Evolutionary conservation across 2,797 vertebrate species (phyloP).

Genomic region (Trichosurus vulpecula): DNA sequence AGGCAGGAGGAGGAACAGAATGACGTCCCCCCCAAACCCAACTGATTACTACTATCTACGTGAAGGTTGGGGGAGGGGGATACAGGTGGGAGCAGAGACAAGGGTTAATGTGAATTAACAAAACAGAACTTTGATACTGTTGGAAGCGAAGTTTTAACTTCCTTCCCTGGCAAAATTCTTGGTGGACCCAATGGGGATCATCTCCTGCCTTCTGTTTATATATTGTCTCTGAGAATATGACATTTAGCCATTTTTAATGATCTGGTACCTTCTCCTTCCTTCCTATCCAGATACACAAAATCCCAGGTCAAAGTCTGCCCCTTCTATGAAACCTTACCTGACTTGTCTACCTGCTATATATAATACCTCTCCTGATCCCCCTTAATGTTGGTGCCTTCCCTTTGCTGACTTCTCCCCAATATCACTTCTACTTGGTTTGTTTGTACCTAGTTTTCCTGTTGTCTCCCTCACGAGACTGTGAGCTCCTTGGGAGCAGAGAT

Average conservation of each 20-base stretch:
- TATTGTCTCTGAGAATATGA: background rate
- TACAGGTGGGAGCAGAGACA: background rate
- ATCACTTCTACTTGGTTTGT: background rate
- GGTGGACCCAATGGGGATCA: background rate
- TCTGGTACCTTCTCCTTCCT: background rate
- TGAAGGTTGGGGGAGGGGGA: background rate
- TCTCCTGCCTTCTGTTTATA: background rate
- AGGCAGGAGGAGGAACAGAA: background rate
- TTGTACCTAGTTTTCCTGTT: background rate
- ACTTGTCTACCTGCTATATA: background rate
- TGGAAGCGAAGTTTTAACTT: slow-evolving; percentile 3
- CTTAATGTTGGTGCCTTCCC: background rate
- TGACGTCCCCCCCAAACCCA: background rate
- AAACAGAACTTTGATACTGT: slow-evolving; percentile 22
- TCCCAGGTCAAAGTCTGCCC: background rate
- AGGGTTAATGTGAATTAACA: background rate
- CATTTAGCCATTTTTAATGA: background rate
- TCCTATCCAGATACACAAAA: background rate
- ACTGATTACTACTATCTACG: background rate
- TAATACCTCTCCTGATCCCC: background rate
- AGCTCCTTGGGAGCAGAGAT: background rate
- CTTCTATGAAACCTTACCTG: background rate
- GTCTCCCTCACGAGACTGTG: background rate
- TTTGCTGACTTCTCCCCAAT: background rate
- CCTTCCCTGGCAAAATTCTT: background rate